Conservation (phyloP, 2,797 vertebrate genomes). For the Hippoglossus hippoglossus region DNA sequence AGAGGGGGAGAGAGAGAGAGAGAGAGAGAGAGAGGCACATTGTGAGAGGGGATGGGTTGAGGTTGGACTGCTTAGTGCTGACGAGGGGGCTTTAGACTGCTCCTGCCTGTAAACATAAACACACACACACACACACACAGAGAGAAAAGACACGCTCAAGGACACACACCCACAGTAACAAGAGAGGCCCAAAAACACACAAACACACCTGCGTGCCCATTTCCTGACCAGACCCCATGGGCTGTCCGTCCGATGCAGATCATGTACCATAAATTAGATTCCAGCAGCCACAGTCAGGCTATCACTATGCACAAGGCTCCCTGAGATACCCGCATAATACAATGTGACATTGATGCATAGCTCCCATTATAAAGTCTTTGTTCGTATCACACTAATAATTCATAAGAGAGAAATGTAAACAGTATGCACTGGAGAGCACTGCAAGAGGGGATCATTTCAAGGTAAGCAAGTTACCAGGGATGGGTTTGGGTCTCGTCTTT, state of each 20-base stretch:
- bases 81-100: conserved; percentile 51
- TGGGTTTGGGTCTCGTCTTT: conserved; percentile 66
- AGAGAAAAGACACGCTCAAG: conserved; percentile 31
- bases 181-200: conserved; percentile 13
- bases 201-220: conserved; percentile 41
- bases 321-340: conserved; percentile 80
- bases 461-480: conserved; percentile 77
- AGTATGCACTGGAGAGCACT: conserved; percentile 75
- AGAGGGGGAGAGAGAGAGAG: conserved; percentile 13
- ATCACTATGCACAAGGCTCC: conserved; percentile 79
- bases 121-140: conserved; percentile 15
- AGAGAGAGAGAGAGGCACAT: conserved; percentile 9
- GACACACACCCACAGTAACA: conserved; percentile 21
- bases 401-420: conserved; percentile 85
- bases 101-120: conserved; percentile 21
- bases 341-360: conserved; percentile 84
- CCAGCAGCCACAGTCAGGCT: conserved; percentile 71
- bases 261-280: conserved; percentile 76
- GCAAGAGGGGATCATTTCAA: conserved; percentile 77
- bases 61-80: conserved; percentile 61
- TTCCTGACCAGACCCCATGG: conserved; percentile 55
- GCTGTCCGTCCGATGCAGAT: conserved; percentile 66
- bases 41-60: conserved; percentile 24
- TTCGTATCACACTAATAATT: conserved; percentile 85
- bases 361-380: conserved; percentile 84